Conservation (phyloP, 2,797 vertebrate species). For the Melanotaenia trifasciata region DNA sequence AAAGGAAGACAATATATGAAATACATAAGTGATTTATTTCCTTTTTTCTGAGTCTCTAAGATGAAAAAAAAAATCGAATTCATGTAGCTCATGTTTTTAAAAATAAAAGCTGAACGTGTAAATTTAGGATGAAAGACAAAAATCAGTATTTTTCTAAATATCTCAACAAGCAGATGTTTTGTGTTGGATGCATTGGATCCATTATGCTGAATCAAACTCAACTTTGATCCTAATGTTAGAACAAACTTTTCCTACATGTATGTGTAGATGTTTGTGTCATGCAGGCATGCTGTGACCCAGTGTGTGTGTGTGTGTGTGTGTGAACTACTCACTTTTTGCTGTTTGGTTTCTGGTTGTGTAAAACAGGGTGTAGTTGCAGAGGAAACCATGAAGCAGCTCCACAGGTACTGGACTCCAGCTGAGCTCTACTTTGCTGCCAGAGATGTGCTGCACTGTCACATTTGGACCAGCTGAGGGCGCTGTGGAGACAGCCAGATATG, state of each 20-base stretch:
- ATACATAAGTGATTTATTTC: neutral
- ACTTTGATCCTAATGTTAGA: neutral
- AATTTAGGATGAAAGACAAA: neutral
- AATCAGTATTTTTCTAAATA: neutral
- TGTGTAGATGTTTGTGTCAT: neutral
- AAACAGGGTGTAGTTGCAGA: constrained; percentile 73
- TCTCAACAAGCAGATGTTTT: neutral
- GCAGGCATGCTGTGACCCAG: neutral
- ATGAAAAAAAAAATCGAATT: neutral
- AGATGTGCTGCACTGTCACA: constrained; percentile 47
- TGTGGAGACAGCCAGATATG: constrained; percentile 37
- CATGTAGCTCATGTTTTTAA: neutral
- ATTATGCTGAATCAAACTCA: constrained; percentile 4
- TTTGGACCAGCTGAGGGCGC: constrained; percentile 77
- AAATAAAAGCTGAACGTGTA: neutral
- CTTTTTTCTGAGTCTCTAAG: neutral
- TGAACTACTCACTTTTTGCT: constrained; percentile 56
- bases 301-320: neutral
- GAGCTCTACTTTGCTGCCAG: constrained; percentile 53
- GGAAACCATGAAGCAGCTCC: constrained; percentile 72
- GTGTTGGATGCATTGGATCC: neutral
- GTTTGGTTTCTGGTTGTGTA: constrained; percentile 46
- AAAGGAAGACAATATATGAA: neutral
- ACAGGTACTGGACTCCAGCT: constrained; percentile 75
- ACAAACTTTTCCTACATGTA: neutral